A percentile compares a stretch with the other conserved stretches of the same genome.
Evolutionary conservation across 2,888 invertebrate species (phyloP).

Genomic region (Eristalinus sepulchralis): DNA sequence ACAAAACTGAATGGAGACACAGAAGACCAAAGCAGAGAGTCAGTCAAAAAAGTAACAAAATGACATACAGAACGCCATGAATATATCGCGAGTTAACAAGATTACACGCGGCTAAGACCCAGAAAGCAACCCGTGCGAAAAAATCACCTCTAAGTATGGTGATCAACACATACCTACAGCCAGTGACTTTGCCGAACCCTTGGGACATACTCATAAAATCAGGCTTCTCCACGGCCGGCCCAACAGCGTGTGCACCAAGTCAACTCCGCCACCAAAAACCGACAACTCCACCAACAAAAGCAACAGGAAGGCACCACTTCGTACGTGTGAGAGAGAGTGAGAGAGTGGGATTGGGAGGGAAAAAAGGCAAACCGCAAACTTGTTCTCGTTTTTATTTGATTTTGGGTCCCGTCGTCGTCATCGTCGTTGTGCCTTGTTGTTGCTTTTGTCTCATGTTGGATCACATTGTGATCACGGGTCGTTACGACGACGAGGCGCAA

Average conservation of each 20-base stretch:
- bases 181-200: slow-evolving; percentile 25
- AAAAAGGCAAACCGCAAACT: slow-evolving; percentile 61
- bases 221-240: slow-evolving; percentile 2
- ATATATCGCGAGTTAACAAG: slow-evolving; percentile 61
- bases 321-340: neutral
- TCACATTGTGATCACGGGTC: slow-evolving; percentile 65
- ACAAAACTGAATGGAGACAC: slow-evolving; percentile 3
- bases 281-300: neutral
- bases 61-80: slow-evolving; percentile 53
- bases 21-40: neutral
- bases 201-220: slow-evolving; percentile 34
- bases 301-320: too few relatives aligned
- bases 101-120: slow-evolving; percentile 59
- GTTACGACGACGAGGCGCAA: slow-evolving; percentile 39
- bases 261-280: slow-evolving; percentile 7
- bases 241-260: slow-evolving; percentile 10
- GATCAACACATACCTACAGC: slow-evolving; percentile 52
- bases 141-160: slow-evolving; percentile 60
- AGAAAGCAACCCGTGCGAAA: slow-evolving; percentile 64
- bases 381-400: slow-evolving; percentile 69
- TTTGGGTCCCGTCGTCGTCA: slow-evolving; percentile 24
- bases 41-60: slow-evolving; percentile 29
- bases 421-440: slow-evolving; percentile 20
- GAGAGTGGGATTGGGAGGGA: slow-evolving; percentile 6
- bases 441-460: slow-evolving; percentile 45